Conservation (phyloP, 2,113 vertebrate species). For the Turnix velox region DNA sequence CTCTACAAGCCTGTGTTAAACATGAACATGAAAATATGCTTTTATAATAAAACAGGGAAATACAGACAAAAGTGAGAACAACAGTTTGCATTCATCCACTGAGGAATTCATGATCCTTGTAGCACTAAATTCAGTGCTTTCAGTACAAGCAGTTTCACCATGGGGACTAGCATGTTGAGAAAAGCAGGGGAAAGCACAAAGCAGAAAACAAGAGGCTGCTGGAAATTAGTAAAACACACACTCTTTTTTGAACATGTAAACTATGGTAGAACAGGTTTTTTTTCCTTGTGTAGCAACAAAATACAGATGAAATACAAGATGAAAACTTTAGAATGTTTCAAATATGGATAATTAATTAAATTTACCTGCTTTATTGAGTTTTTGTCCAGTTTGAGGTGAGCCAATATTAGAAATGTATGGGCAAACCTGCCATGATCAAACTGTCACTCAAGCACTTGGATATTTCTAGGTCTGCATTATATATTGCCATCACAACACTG, state of each 20-base stretch:
- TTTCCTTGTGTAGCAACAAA: not conserved
- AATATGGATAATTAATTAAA: not conserved
- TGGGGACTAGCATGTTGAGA: not conserved
- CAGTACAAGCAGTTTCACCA: not conserved
- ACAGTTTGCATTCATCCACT: not conserved
- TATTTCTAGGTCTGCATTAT: not conserved
- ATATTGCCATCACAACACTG: not conserved
- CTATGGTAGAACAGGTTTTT: not conserved
- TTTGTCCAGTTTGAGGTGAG: not conserved
- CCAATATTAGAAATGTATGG: not conserved
- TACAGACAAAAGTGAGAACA: not conserved
- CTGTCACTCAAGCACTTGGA: not conserved
- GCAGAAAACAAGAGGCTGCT: not conserved
- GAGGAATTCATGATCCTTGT: slow-evolving; percentile 11
- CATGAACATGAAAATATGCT: not conserved
- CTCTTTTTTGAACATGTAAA: not conserved
- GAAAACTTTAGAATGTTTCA: not conserved
- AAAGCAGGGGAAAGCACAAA: not conserved
- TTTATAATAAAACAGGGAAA: slow-evolving; percentile 5
- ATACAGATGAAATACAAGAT: not conserved
- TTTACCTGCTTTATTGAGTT: not conserved
- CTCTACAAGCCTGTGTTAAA: not conserved
- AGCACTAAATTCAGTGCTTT: not conserved
- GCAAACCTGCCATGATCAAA: not conserved
- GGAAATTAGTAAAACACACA: not conserved